Evolutionary conservation across 2,797 vertebrate species (phyloP), one percentile per base, ranked within the genome.

Genomic region (Hyperoplus lanceolatus): DNA sequence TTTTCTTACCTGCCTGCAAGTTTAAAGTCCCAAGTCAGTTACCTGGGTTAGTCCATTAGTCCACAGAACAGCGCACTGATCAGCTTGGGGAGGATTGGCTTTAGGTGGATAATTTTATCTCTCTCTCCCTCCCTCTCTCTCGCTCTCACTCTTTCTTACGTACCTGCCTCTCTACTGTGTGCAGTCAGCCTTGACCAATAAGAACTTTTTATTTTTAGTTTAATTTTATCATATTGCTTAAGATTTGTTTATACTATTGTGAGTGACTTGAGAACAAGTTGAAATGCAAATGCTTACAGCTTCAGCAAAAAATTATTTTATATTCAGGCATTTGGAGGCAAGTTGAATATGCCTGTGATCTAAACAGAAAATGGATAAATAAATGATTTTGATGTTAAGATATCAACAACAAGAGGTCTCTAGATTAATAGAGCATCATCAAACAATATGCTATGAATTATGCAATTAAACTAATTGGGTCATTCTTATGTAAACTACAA

Each of bases 11-110:
- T 93, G 87, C 60, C 53, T 45, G 70, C 54, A 56, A 77, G 81
- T 70, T 73, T 79, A 80, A 80, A 76, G 84, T 80, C 71, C 10
- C 46, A 21, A 72, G 73, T 82, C 81, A 29, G 29, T 29, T 29
- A 29, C 29, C 29, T 29, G 29, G 80, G 74, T 83, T 84, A 88
- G 88, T 89, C 90, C 86, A 83, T 88, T 83, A 29, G 29, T 29
- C 29, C 29, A 29, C 29, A 29, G 29, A 29, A 29, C 77, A 76
- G 87, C 77, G 29, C 84, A 80, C 87, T 93, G 93, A 95, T 94
- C 89, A 93, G 94, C 94, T 94, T 94, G 88, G 90, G 79, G 83
- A 90, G 93, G 94, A 95, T 95, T 92, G 93, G 86, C 87, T 90
- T 90, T 74, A 90, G 84, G 82, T 57, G 80, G 93, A 92, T 93